Percentiles rank a stretch among this genome's conserved stretches.
These are phyloP conservation scores for Rhinophrynus dorsalis DNA, from an alignment of 2,797 vertebrate genomes.

Conservation along the genomic window DNA sequence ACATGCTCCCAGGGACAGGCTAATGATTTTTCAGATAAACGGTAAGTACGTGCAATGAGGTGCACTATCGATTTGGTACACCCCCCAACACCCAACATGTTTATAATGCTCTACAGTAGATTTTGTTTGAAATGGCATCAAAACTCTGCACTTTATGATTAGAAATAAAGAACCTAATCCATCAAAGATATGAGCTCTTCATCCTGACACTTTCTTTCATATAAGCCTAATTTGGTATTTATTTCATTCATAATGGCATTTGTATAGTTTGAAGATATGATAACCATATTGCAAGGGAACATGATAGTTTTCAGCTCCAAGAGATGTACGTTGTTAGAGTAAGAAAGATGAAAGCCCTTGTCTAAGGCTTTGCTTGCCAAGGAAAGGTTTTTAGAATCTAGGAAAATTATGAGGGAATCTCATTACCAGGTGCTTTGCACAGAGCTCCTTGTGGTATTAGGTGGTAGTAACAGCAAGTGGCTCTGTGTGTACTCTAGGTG, in stretches of 20 bases:
- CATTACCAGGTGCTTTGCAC: conserved; percentile 8
- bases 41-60: no score
- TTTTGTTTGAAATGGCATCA: no score
- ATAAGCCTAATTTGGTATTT: neutral
- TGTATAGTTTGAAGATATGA: conserved; percentile 1
- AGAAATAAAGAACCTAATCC: neutral
- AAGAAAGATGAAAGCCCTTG: conserved; percentile 20
- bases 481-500: neutral
- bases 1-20: no score
- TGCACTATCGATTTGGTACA: no score
- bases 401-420: conserved; percentile 18
- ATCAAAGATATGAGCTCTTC: neutral
- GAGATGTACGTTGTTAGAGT: conserved; percentile 7
- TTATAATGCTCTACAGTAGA: no score
- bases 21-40: no score
- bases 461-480: conserved; percentile 4
- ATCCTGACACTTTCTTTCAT: neutral
- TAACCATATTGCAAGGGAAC: neutral
- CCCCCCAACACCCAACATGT: no score
- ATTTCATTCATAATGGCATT: neutral
- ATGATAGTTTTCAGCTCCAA: neutral
- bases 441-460: conserved; percentile 13
- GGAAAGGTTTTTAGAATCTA: conserved; percentile 23
- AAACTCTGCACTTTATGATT: neutral
- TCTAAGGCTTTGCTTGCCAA: conserved; percentile 9